Evolutionary conservation across 2,113 vertebrate species (phyloP), one percentile per base, ranked within the genome.

Genomic region (Phalacrocorax carbo): DNA sequence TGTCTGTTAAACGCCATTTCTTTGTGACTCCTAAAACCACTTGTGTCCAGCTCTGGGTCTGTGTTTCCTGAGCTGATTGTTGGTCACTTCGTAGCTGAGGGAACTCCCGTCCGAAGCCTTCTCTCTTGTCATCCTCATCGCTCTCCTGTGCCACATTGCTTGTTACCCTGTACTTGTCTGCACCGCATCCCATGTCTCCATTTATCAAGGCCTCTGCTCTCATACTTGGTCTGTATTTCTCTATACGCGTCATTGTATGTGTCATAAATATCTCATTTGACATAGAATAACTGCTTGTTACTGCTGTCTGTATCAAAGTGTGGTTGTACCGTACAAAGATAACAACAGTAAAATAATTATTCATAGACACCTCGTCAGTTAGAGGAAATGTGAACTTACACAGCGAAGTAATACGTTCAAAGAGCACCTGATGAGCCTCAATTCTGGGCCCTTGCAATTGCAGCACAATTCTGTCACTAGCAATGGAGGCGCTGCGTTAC

Each of bases 111-210:
- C 15, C 58, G 15, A 32, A 32, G 58, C 46, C 29, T 62, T 29
- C 6, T 58, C 15, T 78, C 27, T 62, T 40, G 8, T 2, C 55
- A 30, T 32, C 27, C 58, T 62, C 16, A 26, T 13, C 4, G 5
- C 46, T 62, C 21, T 38, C n/a, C n/a, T 0, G 1, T 78, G 58
- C 22, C 46, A 27, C 58, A 78, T 64, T 1, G 3, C n/a, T 77
- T 49, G 11, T 9, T 60, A 52, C 48, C 48, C 16, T 3, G 4
- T 26, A 34, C 48, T 29, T 21, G 29, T 25, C 60, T 52, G 48
- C 22, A 12, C 48, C 2, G 2, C 29, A 20, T 52, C 21, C n/a
- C 3, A 0, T 9, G 14, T 34, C 48, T 42, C 51, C 26, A 5
- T 68, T 30, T 46, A 15, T 46, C 15, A 23, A 68, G 51, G 51